phyloP scores from a whole-genome alignment of 1,140 invertebrate genomes.

The Ostrea edulis region DNA sequence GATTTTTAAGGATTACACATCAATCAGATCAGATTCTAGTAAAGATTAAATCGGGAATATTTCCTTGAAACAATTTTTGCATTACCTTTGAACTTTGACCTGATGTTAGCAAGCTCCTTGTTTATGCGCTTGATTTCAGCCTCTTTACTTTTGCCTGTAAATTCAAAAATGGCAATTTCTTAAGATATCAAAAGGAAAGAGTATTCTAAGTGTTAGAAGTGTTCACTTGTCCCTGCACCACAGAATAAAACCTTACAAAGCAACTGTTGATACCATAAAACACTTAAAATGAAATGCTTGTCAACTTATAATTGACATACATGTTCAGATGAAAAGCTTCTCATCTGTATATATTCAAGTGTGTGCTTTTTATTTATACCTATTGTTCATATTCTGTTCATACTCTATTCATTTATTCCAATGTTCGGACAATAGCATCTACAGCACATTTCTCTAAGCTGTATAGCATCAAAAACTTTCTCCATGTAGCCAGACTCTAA shows the following conservation, averaged over 20 bases:
- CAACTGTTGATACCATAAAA: not conserved
- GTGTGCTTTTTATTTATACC: not conserved
- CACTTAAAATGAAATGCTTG: not conserved
- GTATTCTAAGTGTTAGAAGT: not conserved
- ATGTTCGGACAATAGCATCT: too few relatives aligned
- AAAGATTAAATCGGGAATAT: too few relatives aligned
- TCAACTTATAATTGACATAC: constrained; percentile 8
- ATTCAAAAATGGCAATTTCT: not conserved
- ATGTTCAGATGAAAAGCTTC: not conserved
- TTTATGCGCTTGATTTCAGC: constrained; percentile 99
- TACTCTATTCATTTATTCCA: too few relatives aligned
- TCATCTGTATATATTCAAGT: not conserved
- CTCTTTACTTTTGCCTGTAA: constrained; percentile 98
- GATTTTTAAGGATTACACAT: too few relatives aligned
- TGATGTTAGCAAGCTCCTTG: constrained; percentile 99
- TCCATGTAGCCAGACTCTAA: not conserved
- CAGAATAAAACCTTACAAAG: not conserved
- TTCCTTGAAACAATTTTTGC: not conserved
- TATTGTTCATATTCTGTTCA: not conserved
- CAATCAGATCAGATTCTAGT: too few relatives aligned
- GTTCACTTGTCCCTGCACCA: not conserved
- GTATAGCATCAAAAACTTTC: not conserved
- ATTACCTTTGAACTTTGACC: constrained; percentile 98
- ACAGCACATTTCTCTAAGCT: not conserved
- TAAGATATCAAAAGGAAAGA: not conserved